Base-by-base conservation (phyloP, 2,888 invertebrate species). In the Platynereis dumerilii region DNA sequence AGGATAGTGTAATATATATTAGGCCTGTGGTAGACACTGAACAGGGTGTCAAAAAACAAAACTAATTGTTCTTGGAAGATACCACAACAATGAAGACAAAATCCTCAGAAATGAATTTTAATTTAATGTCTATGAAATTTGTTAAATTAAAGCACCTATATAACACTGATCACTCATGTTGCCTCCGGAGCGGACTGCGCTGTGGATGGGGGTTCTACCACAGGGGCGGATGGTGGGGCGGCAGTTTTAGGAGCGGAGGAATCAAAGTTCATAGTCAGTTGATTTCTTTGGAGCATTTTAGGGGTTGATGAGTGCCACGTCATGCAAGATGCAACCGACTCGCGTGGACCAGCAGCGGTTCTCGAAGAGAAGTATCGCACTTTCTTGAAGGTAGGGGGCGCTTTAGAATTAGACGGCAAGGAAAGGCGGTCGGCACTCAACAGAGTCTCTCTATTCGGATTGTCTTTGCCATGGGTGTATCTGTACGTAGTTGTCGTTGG, bases 401-500 rank as follows among this genome's bases (percentile, higher is more conserved):
- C 7, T 34, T 34, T 5, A 5, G 34, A 34, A 28, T 61, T 61
- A 2, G 54, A 26, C 17, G 34, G 17, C 12, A 44, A 42, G 20
- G 56, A 24, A 10, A 62, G 57, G 2, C 62, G 45, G 15, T 29
- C 44, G 29, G 55, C 56, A 27, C 56, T 39, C 62, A 62, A 56
- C 22, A 69, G 45, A 5, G 22, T 28, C 2, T 22, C 61, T 22
- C 52, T 58, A 45, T 80, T 77, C 1, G 80, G 81, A 2, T 76
- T 74, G 53, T 68, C 74, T 27, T 62, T 65, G 15, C 80, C 76
- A 65, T 81, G 79, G n/a, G 77, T 68, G 68, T 80, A 80, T 27
- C 81, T 71, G 68, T 82, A 82, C 12, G 78, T 74, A 17, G 76
- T 77, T 12, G 76, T 76, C 29, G 75, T 73, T 0, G 74, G 66